Evolutionary conservation across 2,797 vertebrate genomes (phyloP), one percentile per base, ranked within the genome.

Genomic region (Botia almorhae): DNA sequence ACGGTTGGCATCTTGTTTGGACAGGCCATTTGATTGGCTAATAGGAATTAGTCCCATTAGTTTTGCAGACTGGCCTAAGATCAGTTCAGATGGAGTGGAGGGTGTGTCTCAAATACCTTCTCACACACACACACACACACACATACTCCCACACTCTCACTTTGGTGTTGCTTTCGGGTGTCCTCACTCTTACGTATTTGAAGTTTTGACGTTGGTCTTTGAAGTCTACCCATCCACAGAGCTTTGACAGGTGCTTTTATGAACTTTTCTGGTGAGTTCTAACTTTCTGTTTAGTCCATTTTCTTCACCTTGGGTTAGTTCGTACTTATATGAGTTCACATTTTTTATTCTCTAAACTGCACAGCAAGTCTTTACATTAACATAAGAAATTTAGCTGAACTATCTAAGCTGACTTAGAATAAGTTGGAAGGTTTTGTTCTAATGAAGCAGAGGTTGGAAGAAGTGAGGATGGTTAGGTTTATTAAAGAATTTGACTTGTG

Each of bases 1-100:
- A 76, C 82, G 74, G 69, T 71, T 86, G 80, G 21, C 83, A 74
- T 85, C 75, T 78, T 82, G 78, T 85, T 82, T 86, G 68, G 77
- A 23, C 39, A 0, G 69, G 70, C 53, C 29, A 4, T 48, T 74
- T 64, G 83, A 85, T 86, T 87, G 86, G 85, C 83, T 85, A 56
- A 85, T 72, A 69, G 53, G 56, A 68, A 76, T 68, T 72, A 82
- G 78, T 81, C 78, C 84, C 71, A 80, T 83, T 85, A 58, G 70
- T 39, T 70, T 80, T 63, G 53, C 70, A 76, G 76, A 81, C 50
- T 82, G 80, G 70, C 78, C 76, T 10, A 48, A 83, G 82, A 69
- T 56, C 65, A 69, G 73, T 58, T 74, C 81, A 82, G 29, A 43
- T 1, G 10, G 61, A 76, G 21, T 75, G 50, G 79, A 74, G 82